Evolutionary conservation across 2,113 vertebrate species (phyloP).

Genomic region (Aramus guarauna): DNA sequence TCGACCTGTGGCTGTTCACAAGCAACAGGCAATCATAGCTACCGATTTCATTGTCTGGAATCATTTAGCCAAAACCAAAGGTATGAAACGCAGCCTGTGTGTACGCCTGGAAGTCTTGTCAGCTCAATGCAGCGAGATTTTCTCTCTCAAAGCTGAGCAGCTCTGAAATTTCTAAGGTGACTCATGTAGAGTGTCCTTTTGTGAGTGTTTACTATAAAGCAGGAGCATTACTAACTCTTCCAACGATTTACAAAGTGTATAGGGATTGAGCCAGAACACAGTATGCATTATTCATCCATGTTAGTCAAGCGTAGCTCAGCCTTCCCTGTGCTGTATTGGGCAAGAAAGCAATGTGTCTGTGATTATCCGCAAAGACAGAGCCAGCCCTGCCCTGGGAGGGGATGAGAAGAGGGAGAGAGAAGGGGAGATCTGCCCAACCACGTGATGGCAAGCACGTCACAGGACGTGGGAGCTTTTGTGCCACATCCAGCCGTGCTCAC

Average conservation of each 20-base stretch:
- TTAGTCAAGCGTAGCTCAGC: not conserved
- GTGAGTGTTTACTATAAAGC: not conserved
- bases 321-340: not conserved
- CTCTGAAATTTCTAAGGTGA: not conserved
- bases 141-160: not conserved
- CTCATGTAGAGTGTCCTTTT: not conserved
- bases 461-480: fast-evolving
- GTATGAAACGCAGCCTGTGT: not conserved
- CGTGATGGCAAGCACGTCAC: fast-evolving
- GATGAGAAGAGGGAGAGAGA: not conserved
- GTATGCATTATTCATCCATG: not conserved
- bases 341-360: not conserved
- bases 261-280: not conserved
- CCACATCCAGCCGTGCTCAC: not conserved
- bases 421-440: not conserved
- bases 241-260: not conserved
- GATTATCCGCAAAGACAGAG: not conserved
- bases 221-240: not conserved
- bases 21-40: not conserved
- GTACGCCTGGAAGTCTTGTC: not conserved
- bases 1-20: not conserved
- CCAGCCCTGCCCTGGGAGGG: not conserved
- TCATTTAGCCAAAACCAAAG: not conserved
- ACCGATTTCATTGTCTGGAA: not conserved
- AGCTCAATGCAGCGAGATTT: not conserved